Evolutionary conservation across 1,140 invertebrate genomes (phyloP), one percentile per base, ranked within the genome.

Genomic region (Lethocerus indicus): DNA sequence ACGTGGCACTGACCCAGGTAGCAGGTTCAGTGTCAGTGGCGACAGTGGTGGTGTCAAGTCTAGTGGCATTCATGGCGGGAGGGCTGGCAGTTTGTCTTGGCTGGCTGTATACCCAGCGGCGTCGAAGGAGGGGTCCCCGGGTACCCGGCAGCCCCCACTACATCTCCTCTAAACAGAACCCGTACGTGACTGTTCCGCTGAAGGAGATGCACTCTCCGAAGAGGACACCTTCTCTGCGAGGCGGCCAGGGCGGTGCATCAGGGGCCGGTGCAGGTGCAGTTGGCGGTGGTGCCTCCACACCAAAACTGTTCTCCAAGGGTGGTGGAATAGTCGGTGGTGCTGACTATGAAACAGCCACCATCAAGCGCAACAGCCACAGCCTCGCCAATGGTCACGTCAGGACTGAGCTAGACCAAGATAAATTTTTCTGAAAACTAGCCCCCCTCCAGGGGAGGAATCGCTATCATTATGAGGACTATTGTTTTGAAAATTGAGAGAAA

Each of bases 101-200:
- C 32, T 52, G 13, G 65, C 3, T 66, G n/a, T n/a, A 64, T 27
- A 69, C 70, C 40, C 61, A 64, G 14, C 70, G 69, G 13, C 49
- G 69, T 42, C 65, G 64, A 50, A 66, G 62, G 49, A 62, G 61
- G 47, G 67, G 68, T 39, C 66, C 66, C 4, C 63, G 71, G 1
- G 69, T 82, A 6, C 78, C 81, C 0, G 69, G 74, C 13, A 78
- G 75, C 42, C 80, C 81, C 0, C 82, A 83, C 61, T 87, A 87
- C 57, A 83, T 85, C 45, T 76, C 76, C 16, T 67, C 72, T 0
- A 83, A 83, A 58, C 81, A 81, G 57, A 87, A 87, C 62, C 79
- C 81, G 50, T 87, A 87, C 60, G 81, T 84, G 36, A 78, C 80
- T n/a, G 75, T 87, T 26, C 83, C 79, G 1, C 65, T 83, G 44